A percentile compares a stretch with the other conserved stretches of the same genome.
Conservation (phyloP, 1,140 invertebrate species). For the Tetramorium alpestre region DNA sequence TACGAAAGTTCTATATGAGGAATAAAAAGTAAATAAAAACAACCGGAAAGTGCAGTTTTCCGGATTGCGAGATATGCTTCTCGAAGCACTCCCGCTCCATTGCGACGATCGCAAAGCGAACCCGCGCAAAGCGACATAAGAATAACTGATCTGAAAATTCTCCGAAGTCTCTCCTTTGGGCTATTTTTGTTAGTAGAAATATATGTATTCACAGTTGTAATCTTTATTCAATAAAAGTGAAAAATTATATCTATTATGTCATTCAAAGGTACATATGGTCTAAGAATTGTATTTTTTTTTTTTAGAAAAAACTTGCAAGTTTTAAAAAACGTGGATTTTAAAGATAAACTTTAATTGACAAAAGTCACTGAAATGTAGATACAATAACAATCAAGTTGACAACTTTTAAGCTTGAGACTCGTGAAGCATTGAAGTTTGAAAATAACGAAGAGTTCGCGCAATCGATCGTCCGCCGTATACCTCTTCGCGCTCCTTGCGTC, state of each 20-base stretch:
- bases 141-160: constrained; percentile 22
- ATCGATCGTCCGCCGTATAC: constrained; percentile 16
- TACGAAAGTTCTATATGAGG: constrained; percentile 20
- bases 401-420: not conserved
- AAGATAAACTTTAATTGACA: not conserved
- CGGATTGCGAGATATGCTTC: constrained; percentile 2
- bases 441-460: not conserved
- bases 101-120: constrained; percentile 14
- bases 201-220: not conserved
- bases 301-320: not conserved
- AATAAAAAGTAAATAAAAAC: constrained; percentile 30
- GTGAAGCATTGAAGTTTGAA: not conserved
- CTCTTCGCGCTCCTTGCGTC: constrained; percentile 13
- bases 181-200: not conserved
- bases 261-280: not conserved
- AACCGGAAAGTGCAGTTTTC: constrained; percentile 21
- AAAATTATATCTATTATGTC: not conserved
- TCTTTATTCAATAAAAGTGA: not conserved
- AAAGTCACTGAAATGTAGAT: not conserved
- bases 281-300: not conserved
- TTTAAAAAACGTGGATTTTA: not conserved
- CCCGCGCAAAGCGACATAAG: not conserved
- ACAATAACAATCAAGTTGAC: not conserved
- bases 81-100: not conserved
- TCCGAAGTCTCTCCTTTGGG: not conserved